phyloP scores from a whole-genome alignment of 2,888 invertebrate species.

The Sesia apiformis region DNA sequence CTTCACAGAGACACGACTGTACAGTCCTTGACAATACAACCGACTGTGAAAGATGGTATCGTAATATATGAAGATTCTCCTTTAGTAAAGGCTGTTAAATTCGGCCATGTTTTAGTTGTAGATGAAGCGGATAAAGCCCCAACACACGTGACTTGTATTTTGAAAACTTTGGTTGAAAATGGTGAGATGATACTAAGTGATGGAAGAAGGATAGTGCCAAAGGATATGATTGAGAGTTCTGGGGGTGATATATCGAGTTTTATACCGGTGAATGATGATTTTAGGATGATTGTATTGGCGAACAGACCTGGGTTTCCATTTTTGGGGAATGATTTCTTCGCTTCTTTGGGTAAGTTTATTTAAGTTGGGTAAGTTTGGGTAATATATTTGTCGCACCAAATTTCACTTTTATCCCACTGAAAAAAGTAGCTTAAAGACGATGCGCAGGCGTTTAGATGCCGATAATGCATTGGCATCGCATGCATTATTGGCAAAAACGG shows the following conservation, averaged over 20 bases:
- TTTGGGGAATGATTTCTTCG: slow-evolving; percentile 96
- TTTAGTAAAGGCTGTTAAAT: slow-evolving; percentile 91
- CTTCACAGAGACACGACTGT: slow-evolving; percentile 96
- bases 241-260: slow-evolving; percentile 59
- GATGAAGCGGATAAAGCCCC: slow-evolving; percentile 99
- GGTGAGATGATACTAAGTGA: slow-evolving; percentile 97
- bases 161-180: slow-evolving; percentile 95
- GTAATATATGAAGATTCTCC: slow-evolving; percentile 96
- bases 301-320: slow-evolving; percentile 99
- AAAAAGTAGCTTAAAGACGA: no score
- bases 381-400: no score
- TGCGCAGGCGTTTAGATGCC: no score
- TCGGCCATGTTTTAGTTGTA: slow-evolving; percentile 92
- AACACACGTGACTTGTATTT: slow-evolving; percentile 95
- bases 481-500: no score
- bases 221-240: slow-evolving; percentile 51
- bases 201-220: slow-evolving; percentile 89
- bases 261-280: slow-evolving; percentile 92
- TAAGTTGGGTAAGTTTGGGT: no score
- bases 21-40: slow-evolving; percentile 93
- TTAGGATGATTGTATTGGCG: slow-evolving; percentile 94
- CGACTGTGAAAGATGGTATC: slow-evolving; percentile 90
- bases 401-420: no score
- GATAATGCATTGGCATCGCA: no score
- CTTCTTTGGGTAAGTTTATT: slow-evolving; percentile 79